Base-by-base conservation (phyloP, 2,888 invertebrate genomes). In the Azorinus chamasolen region DNA sequence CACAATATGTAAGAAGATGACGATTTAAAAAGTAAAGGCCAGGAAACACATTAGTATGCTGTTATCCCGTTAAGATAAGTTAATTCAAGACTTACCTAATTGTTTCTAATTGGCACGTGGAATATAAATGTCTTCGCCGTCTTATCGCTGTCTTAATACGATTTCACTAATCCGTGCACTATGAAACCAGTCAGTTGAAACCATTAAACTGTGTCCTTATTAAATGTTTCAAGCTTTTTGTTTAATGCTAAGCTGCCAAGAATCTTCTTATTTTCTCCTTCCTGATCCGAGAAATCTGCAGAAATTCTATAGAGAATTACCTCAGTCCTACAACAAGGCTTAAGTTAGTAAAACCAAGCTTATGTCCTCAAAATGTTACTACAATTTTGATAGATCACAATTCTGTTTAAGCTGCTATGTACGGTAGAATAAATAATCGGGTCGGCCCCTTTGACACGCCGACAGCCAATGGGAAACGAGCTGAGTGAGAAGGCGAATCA, bases 361-460 rank as follows among this genome's bases (percentile, higher is more conserved):
- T 86, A 86, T 80, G 83, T 79, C 77, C 73, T 82, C 76, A 84
- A 83, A 85, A 84, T 83, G 84, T 81, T 75, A 68, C 74, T 78
- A 74, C 74, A 70, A 68, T 79, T 73, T 79, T 84, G 85, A 84
- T 83, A 80, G 86, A 86, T 84, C 80, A 76, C 70, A 73, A 59
- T 69, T 37, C 55, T 66, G 70, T 22, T 70, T 79, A 80, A 80
- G 71, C 73, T 51, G 32, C 70, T 76, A 76, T 76, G 80, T 75
- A 76, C 59, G 71, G 72, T 27, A 70, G 73, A 73, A 76, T 80
- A 80, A 77, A 80, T 70, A 80, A 66, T 59, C 70, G 65, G 70
- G 55, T 55, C 73, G 55, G 62, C 77, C 76, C 70, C 80, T 73
- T 59, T 74, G 63, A 73, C 65, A 39, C 43, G 37, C 70, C 70